Evolutionary conservation across 2,113 vertebrate genomes (phyloP), one percentile per base, ranked within the genome.

Genomic region (Narcine bancroftii): DNA sequence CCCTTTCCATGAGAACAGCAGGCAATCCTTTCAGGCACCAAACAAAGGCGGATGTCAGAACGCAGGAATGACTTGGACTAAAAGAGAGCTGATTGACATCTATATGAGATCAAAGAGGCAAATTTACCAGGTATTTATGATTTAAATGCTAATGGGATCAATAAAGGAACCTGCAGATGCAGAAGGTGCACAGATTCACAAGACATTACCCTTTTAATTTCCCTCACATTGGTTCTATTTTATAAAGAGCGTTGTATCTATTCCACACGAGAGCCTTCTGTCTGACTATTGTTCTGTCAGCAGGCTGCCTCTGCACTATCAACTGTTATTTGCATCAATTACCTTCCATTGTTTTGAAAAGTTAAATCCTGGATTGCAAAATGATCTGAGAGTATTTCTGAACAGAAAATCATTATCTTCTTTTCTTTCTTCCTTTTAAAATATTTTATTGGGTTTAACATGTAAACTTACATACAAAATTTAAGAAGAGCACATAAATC

Each of bases 31-130:
- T 97, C 95, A 96, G 93, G 91, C 66, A 92, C 91, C 93, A 94
- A 94, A 97, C 96, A 97, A 97, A 96, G 94, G 94, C 92, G 94
- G 95, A 96, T 92, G 95, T 96, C 96, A 95, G 93, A 94, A 94
- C 92, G 95, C 94, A 96, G 94, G 93, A 94, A 94, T 93, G 94
- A 94, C 93, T 94, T 93, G 92, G 92, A 94, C 89, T 95, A 95
- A 96, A 96, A 96, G 95, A 94, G 94, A 94, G 93, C 79, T 96
- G 96, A 97, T 94, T 96, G 96, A 96, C 95, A 95, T 93, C 94
- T n/a, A 0, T 93, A 60, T 92, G 72, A 95, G 95, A 97, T 97
- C 96, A 97, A 97, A 97, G 96, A 93, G 92, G 94, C 92, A 94
- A 94, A 91, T 95, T 95, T 95, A 95, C 94, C 94, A 95, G 94